These are phyloP conservation scores for Benitochromis conjunctus DNA, from an alignment of 2,113 vertebrate genomes.

Conservation along the genomic window DNA sequence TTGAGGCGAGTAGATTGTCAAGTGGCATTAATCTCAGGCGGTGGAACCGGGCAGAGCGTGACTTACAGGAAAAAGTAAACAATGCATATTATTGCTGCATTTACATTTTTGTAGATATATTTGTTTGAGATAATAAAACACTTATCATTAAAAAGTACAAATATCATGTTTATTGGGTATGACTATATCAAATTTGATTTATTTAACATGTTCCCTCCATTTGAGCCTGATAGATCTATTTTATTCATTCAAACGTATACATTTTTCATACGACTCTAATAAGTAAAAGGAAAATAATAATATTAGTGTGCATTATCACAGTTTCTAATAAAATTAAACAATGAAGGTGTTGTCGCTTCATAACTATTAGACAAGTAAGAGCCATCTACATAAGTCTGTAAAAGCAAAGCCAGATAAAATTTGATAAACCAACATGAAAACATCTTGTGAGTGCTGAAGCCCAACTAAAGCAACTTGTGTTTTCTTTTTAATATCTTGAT, in stretches of 20 bases:
- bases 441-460: not conserved
- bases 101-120: not conserved
- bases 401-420: not conserved
- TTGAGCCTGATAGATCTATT: not conserved
- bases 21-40: constrained; percentile 53
- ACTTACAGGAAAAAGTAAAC: constrained; percentile 45
- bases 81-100: not conserved
- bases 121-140: not conserved
- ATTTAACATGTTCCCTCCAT: constrained; percentile 26
- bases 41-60: constrained; percentile 26
- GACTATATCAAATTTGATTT: constrained; percentile 7
- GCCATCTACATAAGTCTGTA: not conserved
- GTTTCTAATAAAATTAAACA: not conserved
- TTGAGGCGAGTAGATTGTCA: constrained; percentile 66
- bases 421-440: not conserved
- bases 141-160: not conserved
- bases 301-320: not conserved
- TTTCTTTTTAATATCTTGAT: not conserved
- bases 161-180: not conserved
- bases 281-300: not conserved
- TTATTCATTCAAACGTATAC: not conserved
- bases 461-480: not conserved
- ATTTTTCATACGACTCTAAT: constrained; percentile 17
- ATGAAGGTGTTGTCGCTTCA: rapidly evolving
- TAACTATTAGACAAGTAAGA: not conserved